Evolutionary conservation across 2,113 vertebrate species (phyloP), one percentile per base, ranked within the genome.

Genomic region (Brachyhypopomus gauderio): DNA sequence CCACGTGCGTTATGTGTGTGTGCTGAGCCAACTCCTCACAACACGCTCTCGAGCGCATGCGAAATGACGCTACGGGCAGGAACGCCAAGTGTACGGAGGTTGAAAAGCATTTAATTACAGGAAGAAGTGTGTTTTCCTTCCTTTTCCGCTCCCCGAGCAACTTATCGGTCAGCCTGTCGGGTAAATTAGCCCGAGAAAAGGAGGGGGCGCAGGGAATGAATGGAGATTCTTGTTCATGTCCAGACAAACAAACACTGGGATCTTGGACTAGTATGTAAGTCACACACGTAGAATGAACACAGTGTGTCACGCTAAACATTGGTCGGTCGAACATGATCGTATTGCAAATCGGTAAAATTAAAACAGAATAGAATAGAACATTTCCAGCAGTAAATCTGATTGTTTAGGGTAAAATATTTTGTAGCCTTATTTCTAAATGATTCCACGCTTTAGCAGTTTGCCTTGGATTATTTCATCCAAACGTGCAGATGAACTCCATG

Each of bases 141-240:
- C 67, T 22, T 75, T 75, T 83, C 85, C 60, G 45, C 70, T 86
- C 74, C 64, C 62, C 62, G 58, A 69, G 48, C 73, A 73, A 86
- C 86, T 82, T 80, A 86, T 86, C 16, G 58, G 84, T 88, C 85
- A 78, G 45, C n/a, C 72, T 83, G 73, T 48, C 22, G 75, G 79
- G 80, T 83, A 85, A 86, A 72, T 81, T 52, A 77, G 73, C 62
- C 71, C 67, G 85, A 55, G 79, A 89, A 84, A 87, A 87, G 84
- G 74, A 77, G 71, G 85, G 63, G 17, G 45, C 64, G 64, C 25
- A 70, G 56, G 88, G 85, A 91, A 88, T 86, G 80, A 79, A 20
- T 34, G 48, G 72, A 83, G 84, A 19, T 60, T 72, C 74, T 82
- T 90, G 60, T 83, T 89, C 72, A 27, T 79, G 48, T 7, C 80